phyloP scores from a whole-genome alignment of 1,140 invertebrate species.

The Drosophila lini region DNA sequence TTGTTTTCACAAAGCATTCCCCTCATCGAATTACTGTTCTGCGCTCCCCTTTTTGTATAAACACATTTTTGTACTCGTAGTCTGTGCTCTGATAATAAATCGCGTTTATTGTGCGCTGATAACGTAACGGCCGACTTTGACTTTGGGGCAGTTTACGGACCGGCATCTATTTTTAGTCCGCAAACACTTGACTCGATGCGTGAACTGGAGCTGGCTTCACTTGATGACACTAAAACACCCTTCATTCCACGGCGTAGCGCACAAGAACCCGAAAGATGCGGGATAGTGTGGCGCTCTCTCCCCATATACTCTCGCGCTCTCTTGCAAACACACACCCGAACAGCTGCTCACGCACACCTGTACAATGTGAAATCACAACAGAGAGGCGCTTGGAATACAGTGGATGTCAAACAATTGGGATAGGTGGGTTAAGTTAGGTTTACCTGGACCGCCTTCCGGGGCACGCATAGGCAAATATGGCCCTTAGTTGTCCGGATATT shows the following conservation, averaged over 20 bases:
- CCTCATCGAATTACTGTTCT: slow-evolving; percentile 57
- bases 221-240: slow-evolving; percentile 39
- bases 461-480: too few relatives aligned
- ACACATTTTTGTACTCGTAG: slow-evolving; percentile 60
- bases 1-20: slow-evolving; percentile 56
- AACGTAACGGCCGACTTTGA: slow-evolving; percentile 47
- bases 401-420: background rate
- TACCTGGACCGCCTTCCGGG: too few relatives aligned
- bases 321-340: slow-evolving; percentile 25
- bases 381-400: slow-evolving; percentile 28
- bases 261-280: slow-evolving; percentile 29
- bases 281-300: slow-evolving; percentile 34
- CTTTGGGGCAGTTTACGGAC: slow-evolving; percentile 36
- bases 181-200: slow-evolving; percentile 8
- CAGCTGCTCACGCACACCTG: slow-evolving; percentile 48
- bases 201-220: slow-evolving; percentile 25
- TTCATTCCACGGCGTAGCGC: slow-evolving; percentile 41
- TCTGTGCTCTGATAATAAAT: slow-evolving; percentile 79
- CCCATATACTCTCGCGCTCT: background rate
- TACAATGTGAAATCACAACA: slow-evolving; percentile 35
- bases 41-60: slow-evolving; percentile 56
- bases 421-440: too few relatives aligned
- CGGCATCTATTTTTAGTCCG: slow-evolving; percentile 46
- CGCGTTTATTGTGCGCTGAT: slow-evolving; percentile 64
- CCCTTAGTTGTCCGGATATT: too few relatives aligned